Conservation (phyloP, 2,113 vertebrate genomes). For the Pardalotus punctatus region DNA sequence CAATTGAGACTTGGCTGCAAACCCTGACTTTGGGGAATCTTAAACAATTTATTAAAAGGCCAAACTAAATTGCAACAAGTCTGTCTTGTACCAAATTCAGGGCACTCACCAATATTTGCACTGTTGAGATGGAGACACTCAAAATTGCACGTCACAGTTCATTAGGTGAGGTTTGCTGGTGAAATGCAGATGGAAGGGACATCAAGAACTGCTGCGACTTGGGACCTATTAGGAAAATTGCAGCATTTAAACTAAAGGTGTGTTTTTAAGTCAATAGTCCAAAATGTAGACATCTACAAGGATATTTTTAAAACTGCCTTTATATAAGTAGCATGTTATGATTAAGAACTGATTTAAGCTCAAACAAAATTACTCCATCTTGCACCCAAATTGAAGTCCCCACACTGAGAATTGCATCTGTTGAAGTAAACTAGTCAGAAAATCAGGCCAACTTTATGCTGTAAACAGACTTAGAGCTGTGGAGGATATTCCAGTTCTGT, state of each 20-base stretch:
- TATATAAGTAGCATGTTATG: slow-evolving; percentile 47
- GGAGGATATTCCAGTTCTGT: slow-evolving; percentile 32
- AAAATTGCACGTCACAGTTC: background rate
- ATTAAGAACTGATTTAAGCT: slow-evolving; percentile 59
- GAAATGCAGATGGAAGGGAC: background rate
- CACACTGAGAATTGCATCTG: slow-evolving; percentile 38
- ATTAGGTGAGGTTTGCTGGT: background rate
- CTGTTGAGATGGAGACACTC: background rate
- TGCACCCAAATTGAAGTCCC: slow-evolving; percentile 48
- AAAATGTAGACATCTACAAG: slow-evolving; percentile 1
- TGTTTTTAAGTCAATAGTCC: background rate
- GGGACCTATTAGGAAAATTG: background rate
- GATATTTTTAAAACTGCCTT: slow-evolving; percentile 45
- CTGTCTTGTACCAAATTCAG: background rate
- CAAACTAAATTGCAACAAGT: background rate
- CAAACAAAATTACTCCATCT: slow-evolving; percentile 46
- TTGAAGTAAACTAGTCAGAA: slow-evolving; percentile 50
- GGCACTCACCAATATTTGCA: background rate
- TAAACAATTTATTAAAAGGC: background rate
- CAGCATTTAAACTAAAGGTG: slow-evolving; percentile 23
- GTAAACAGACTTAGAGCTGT: background rate
- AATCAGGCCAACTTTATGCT: slow-evolving; percentile 38
- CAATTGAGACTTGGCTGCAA: background rate
- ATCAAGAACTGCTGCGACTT: background rate
- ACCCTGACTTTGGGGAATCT: background rate